phyloP scores from a whole-genome alignment of 2,888 invertebrate species.

The Harpalus rubripes region DNA sequence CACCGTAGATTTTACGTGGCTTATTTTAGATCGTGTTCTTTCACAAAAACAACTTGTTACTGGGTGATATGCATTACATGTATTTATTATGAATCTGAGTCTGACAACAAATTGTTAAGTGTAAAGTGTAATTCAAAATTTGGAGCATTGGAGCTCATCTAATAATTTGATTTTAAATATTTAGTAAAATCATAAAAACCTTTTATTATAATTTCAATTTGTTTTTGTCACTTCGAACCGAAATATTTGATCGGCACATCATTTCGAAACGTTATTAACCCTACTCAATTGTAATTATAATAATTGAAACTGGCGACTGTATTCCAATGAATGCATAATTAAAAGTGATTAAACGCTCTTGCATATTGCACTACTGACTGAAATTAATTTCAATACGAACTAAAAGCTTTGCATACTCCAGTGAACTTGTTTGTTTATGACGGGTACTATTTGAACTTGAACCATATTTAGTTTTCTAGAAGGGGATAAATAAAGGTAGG shows the following conservation, averaged over 20 bases:
- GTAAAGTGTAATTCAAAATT: too few species aligned
- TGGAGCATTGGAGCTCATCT: too few species aligned
- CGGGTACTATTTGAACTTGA: constrained; percentile 9
- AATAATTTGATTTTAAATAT: too few species aligned
- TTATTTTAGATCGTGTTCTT: too few species aligned
- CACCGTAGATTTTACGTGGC: too few species aligned
- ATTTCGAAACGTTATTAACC: neutral
- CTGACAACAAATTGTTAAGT: too few species aligned
- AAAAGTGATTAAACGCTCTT: constrained; percentile 27
- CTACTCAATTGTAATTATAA: neutral
- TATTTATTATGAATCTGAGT: too few species aligned
- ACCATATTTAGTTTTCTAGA: constrained; percentile 14
- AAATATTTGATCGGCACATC: neutral
- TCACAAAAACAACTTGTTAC: too few species aligned
- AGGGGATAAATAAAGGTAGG: neutral
- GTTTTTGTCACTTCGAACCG: neutral
- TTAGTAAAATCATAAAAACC: too few species aligned
- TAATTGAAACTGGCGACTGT: constrained; percentile 19
- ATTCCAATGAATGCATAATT: constrained; percentile 29
- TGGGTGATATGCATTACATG: too few species aligned
- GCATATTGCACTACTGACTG: constrained; percentile 30
- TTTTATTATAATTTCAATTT: neutral
- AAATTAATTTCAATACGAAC: constrained; percentile 39
- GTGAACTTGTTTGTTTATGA: constrained; percentile 51
- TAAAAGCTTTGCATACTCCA: constrained; percentile 20